Base-by-base conservation (phyloP, 1,140 invertebrate genomes). In the Cotesia chilonis region DNA sequence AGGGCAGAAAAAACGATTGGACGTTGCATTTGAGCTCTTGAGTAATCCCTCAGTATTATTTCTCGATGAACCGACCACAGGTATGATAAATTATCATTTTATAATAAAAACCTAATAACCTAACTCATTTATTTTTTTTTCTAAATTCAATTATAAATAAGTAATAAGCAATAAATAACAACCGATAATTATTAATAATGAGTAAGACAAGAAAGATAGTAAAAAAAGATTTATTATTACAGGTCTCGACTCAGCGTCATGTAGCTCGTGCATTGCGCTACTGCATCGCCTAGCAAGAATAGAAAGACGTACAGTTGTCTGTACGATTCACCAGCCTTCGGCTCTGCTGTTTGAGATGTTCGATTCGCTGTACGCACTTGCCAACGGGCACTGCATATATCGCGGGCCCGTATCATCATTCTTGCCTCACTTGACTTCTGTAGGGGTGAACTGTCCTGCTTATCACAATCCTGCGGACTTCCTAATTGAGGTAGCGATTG, bases 391-490 rank as follows among this genome's bases (percentile, higher is more conserved):
- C 64, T 97, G 95, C 77, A 92, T 98, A 71, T 99, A 98, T 82
- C 90, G 93, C 77, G 97, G 97, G 1, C 89, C 92, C 0, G 89
- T 92, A 1, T 80, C 84, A 51, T 89, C 91, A 54, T 86, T 99
- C 6, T 87, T 98, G 6, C 92, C 95, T n/a, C 96, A 96, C 80
- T 88, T 98, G 37, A 87, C 89, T 4, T 90, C 90, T 0, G 89
- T 95, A 37, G 94, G 93, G 9, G 87, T 97, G 2, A 86, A 90
- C 7, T 98, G 97, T 84, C 97, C 97, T 1, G 88, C 93, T 20
- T 98, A 98, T 81, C 96, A 98, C 84, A 99, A 98, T 85, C 96
- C 96, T 4, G 96, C 96, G 20, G 96, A 98, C 87, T 98, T 95
- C 87, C 88, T 95, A 67, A 90, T 94, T 81, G 94, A 95, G 84